phyloP scores from a whole-genome alignment of 2,113 vertebrate genomes.

The Electrona antarctica region DNA sequence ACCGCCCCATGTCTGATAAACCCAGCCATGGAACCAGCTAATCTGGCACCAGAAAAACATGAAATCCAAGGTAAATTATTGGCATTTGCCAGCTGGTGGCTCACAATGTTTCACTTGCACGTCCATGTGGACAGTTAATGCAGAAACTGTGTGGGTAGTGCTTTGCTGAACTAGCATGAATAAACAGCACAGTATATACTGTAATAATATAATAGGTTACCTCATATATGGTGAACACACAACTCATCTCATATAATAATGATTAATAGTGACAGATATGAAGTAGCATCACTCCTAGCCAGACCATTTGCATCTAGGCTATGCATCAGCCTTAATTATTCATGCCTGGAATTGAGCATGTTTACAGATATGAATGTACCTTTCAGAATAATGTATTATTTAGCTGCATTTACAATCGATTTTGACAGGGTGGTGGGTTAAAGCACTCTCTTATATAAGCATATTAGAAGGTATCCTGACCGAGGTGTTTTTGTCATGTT shows the following conservation, averaged over 20 bases:
- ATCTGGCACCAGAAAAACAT: background rate
- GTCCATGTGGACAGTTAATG: slow-evolving; percentile 29
- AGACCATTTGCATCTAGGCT: slow-evolving; percentile 55
- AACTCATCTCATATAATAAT: slow-evolving; percentile 52
- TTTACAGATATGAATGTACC: slow-evolving; percentile 40
- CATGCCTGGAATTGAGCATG: slow-evolving; percentile 50
- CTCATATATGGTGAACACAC: slow-evolving; percentile 46
- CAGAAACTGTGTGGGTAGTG: slow-evolving; percentile 36
- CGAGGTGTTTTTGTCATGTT: background rate
- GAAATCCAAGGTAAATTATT: slow-evolving; percentile 6
- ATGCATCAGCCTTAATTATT: slow-evolving; percentile 59
- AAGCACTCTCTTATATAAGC: background rate
- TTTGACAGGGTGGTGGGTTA: slow-evolving; percentile 15
- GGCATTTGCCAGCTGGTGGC: slow-evolving; percentile 12
- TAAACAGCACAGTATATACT: slow-evolving; percentile 48
- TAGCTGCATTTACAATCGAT: slow-evolving; percentile 22
- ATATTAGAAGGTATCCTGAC: background rate
- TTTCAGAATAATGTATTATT: slow-evolving; percentile 23
- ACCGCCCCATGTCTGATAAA: too few species aligned
- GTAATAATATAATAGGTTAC: slow-evolving; percentile 40
- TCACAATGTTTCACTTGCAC: slow-evolving; percentile 1
- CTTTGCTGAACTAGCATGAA: slow-evolving; percentile 19
- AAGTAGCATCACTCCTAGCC: slow-evolving; percentile 54
- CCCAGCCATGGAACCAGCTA: slow-evolving; percentile 8
- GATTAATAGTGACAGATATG: slow-evolving; percentile 66